Percentiles rank a stretch among this genome's conserved stretches.
Conservation (phyloP, 2,888 invertebrate species). For the Ophonus ardosiacus region DNA sequence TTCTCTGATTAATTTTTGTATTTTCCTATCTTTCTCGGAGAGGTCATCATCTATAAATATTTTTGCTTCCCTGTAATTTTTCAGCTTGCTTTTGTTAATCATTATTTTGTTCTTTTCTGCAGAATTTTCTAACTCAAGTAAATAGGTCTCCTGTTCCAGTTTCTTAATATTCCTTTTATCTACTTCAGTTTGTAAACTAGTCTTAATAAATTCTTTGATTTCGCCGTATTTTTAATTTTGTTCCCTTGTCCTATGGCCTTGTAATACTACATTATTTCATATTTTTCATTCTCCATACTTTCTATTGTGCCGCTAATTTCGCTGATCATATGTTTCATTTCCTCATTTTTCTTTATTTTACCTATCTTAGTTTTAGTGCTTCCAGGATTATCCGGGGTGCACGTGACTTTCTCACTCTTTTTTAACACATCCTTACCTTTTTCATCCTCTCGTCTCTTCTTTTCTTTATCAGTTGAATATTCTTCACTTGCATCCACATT, state of each 20-base stretch:
- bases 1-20: constrained; percentile 1
- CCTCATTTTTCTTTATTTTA: not conserved
- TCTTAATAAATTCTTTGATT: not conserved
- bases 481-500: too few relatives aligned
- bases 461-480: not conserved
- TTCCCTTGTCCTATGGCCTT: not conserved
- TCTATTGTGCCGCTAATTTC: not conserved
- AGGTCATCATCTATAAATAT: constrained; percentile 3
- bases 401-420: not conserved
- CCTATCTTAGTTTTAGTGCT: not conserved
- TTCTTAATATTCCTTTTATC: not conserved
- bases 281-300: not conserved
- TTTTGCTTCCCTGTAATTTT: not conserved
- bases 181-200: not conserved
- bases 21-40: not conserved
- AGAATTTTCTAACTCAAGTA: not conserved
- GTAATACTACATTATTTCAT: not conserved
- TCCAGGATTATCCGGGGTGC: not conserved
- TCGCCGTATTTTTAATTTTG: not conserved
- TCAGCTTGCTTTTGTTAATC: too few relatives aligned
- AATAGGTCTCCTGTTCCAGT: not conserved
- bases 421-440: not conserved
- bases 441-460: not conserved
- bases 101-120: not conserved
- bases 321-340: not conserved